Conservation (phyloP, 2,113 vertebrate genomes). For the Columba livia region DNA sequence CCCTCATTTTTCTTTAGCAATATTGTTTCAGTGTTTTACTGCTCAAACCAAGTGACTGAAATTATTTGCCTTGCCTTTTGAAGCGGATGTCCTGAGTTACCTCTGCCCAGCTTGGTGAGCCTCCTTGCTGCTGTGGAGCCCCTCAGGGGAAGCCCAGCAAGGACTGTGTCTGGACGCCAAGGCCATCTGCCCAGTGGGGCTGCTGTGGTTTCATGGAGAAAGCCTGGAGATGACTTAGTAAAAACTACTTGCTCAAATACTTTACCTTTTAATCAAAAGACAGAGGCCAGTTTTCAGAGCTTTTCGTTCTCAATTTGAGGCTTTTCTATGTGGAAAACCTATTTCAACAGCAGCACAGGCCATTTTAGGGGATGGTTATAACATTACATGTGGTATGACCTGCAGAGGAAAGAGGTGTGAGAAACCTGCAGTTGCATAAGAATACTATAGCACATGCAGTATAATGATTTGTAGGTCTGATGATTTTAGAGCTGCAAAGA, state of each 20-base stretch:
- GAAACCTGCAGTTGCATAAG: not conserved
- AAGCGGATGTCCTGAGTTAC: not conserved
- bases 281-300: not conserved
- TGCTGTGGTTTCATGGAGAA: not conserved
- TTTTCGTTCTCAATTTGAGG: not conserved
- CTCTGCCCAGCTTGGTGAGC: not conserved
- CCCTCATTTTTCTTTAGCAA: not conserved
- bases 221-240: not conserved
- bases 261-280: not conserved
- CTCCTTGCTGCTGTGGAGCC: not conserved
- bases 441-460: not conserved
- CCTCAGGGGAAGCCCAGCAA: fast-evolving
- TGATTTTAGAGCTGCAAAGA: not conserved
- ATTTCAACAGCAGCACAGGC: not conserved
- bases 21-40: not conserved
- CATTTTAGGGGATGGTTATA: not conserved
- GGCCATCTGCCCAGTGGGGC: not conserved
- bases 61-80: not conserved
- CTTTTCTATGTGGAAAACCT: not conserved
- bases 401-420: not conserved
- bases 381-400: not conserved
- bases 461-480: not conserved
- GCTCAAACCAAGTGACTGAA: not conserved
- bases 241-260: not conserved
- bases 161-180: not conserved